A percentile compares a stretch with the other conserved stretches of the same genome.
Evolutionary conservation across 2,113 vertebrate species (phyloP).

Genomic region (Dasypus novemcinctus): DNA sequence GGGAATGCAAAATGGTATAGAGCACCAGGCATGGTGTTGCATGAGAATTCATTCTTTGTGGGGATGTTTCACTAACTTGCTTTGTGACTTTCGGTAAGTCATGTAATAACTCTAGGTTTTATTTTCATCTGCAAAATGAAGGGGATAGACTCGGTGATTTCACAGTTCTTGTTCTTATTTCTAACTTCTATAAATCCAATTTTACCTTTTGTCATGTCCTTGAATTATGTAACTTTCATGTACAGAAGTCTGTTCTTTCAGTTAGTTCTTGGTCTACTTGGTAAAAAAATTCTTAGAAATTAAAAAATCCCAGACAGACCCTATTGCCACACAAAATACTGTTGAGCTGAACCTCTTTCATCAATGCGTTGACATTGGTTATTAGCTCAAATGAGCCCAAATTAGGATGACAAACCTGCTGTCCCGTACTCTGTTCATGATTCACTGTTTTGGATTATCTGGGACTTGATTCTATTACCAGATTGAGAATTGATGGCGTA

Average conservation of each 20-base stretch:
- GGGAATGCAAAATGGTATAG: background rate
- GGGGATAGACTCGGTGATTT: background rate
- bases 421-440: background rate
- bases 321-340: background rate
- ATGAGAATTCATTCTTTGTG: background rate
- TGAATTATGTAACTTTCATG: background rate
- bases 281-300: background rate
- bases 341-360: background rate
- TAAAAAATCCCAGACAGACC: background rate
- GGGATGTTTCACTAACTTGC: background rate
- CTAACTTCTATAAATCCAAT: background rate
- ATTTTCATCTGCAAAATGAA: background rate
- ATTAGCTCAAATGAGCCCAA: slow-evolving; percentile 7
- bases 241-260: background rate
- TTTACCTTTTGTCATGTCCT: background rate
- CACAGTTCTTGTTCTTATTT: slow-evolving; percentile 26
- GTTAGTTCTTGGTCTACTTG: background rate
- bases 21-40: background rate
- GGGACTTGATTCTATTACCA: background rate
- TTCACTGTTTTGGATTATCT: background rate
- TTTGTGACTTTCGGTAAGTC: background rate
- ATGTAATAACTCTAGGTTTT: background rate
- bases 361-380: background rate
- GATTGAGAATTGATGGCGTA: slow-evolving; percentile 43
- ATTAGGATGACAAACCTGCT: slow-evolving; percentile 28